Base-by-base conservation (phyloP, 2,113 vertebrate genomes). In the Forbesichthys papilliferus region DNA sequence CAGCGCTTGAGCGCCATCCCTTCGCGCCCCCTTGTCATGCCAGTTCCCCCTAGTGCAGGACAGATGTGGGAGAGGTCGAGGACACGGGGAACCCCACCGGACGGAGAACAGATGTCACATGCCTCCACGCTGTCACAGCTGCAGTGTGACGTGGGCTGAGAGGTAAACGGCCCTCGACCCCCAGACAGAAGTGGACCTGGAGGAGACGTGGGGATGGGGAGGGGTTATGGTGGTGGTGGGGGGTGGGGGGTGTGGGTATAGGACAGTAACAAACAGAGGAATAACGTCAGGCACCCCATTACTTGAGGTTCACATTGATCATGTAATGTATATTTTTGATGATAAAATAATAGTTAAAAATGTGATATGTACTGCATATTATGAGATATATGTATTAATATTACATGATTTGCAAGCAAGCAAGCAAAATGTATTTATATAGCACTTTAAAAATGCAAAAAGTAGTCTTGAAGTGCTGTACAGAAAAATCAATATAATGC, bases 71-170 rank as follows among this genome's bases (percentile, higher is more conserved):
- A 74, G 83, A 89, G 88, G 89, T 87, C 70, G 81, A 87, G 84
- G 87, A 91, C 84, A 88, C 20, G 73, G 73, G 27, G 69, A 75
- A 87, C 74, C 88, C 87, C 88, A 88, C 78, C 68, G 60, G 83
- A 82, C 85, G 88, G 83, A 69, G 82, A 91, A 88, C 90, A 93
- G 89, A 91, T 92, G 91, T 92, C 89, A 87, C 87, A 86, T 79
- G 85, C 85, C n/a, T 27, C 57, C 83, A 70, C 49, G 49, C 70
- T 55, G 74, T 91, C 91, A 92, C 88, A 87, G 80, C 87, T 86
- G 27, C 27, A 88, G 82, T 58, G 54, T 76, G 88, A 87, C 60
- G 69, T 75, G 68, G 27, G 80, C 75, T 86, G 86, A 88, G 80
- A 84, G 84, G 81, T 87, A 86, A 79, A 69, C 4, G 4, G 67